These are phyloP conservation scores for Timema podura DNA, from an alignment of 2,888 invertebrate genomes.

Conservation along the genomic window DNA sequence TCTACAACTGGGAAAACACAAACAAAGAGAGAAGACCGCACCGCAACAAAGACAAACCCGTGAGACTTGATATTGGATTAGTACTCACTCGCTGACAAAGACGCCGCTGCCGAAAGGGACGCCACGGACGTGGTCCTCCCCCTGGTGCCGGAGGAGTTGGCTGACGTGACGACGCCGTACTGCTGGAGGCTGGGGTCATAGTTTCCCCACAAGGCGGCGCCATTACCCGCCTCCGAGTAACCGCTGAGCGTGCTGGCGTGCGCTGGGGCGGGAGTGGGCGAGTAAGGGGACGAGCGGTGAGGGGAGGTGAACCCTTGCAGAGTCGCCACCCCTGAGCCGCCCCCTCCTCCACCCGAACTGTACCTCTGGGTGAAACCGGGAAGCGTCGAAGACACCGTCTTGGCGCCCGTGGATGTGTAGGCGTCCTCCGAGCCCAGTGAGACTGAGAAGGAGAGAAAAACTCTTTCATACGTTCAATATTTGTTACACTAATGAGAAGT, in stretches of 20 bases:
- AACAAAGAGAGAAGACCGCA: too few relatives aligned
- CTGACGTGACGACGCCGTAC: background rate
- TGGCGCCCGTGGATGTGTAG: constrained; percentile 16
- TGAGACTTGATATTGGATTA: background rate
- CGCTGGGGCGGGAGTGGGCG: constrained; percentile 2
- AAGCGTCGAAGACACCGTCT: constrained; percentile 38
- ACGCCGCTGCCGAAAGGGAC: background rate
- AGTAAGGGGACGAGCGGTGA: background rate
- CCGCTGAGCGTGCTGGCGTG: constrained; percentile 1
- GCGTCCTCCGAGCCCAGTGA: constrained; percentile 13
- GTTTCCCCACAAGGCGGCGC: constrained; percentile 11
- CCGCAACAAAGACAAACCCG: background rate
- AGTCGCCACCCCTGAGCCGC: background rate
- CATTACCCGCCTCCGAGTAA: background rate
- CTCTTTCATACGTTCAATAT: too few relatives aligned
- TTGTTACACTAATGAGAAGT: too few relatives aligned
- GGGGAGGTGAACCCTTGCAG: background rate
- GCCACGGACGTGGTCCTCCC: background rate
- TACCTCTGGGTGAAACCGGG: constrained; percentile 56
- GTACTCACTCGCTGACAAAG: background rate
- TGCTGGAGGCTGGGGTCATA: constrained; percentile 15
- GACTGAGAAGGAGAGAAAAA: background rate
- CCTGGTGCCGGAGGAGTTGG: background rate
- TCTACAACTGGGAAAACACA: too few relatives aligned
- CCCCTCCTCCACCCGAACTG: constrained; percentile 36